These are phyloP conservation scores for Pteropus alecto DNA, from an alignment of 2,113 vertebrate genomes.

Conservation along the genomic window DNA sequence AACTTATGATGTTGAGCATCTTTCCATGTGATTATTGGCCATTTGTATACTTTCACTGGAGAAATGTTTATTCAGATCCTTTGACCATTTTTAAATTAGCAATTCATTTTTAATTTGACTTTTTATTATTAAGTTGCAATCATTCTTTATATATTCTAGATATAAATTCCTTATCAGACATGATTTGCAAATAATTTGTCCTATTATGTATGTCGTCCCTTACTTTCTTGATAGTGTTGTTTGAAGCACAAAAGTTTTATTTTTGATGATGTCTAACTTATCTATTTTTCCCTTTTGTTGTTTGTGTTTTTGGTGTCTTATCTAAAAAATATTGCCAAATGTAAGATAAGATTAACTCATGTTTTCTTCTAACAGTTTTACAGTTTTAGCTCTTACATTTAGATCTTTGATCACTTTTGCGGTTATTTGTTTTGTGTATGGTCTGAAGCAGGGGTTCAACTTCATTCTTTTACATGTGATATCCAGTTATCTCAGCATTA, in stretches of 20 bases:
- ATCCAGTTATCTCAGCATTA: not conserved
- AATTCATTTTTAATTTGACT: not conserved
- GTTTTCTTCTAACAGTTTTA: not conserved
- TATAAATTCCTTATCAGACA: not conserved
- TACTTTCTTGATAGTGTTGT: not conserved
- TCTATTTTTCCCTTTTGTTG: not conserved
- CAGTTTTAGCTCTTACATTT: not conserved
- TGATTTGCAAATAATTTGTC: not conserved
- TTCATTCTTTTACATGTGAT: not conserved
- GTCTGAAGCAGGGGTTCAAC: not conserved
- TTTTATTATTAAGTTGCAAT: not conserved
- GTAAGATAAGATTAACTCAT: not conserved
- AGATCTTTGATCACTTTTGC: not conserved
- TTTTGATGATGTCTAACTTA: not conserved
- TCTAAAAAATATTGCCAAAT: slow-evolving; percentile 5
- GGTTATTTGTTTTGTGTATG: not conserved
- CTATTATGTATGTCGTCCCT: not conserved
- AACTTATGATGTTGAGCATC: not conserved
- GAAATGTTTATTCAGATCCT: not conserved
- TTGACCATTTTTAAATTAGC: not conserved
- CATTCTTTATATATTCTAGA: not conserved
- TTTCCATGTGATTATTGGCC: not conserved
- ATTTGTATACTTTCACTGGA: not conserved
- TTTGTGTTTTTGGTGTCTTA: not conserved
- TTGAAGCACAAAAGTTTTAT: not conserved